Conservation (phyloP, 2,797 vertebrate species). For the Melanotaenia maccullochi region DNA sequence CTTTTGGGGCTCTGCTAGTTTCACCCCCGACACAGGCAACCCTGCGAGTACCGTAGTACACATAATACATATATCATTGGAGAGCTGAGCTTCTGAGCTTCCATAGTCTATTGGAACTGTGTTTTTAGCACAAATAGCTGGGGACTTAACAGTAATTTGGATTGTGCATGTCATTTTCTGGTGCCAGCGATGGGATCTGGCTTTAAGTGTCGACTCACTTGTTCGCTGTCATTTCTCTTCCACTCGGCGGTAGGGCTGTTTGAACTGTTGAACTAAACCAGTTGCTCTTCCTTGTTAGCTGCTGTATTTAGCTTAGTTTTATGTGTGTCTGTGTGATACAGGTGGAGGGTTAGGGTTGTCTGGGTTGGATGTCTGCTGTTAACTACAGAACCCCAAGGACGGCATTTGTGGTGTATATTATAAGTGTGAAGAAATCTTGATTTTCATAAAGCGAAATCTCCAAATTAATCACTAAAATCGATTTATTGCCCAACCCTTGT, state of each 20-base stretch:
- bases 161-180: no score
- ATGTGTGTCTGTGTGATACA: no score
- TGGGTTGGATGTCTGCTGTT: no score
- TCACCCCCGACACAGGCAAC: no score
- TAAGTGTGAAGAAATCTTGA: neutral
- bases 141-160: no score
- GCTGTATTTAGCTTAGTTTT: neutral
- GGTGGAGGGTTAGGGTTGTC: no score
- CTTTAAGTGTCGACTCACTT: neutral
- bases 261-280: neutral
- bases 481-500: neutral
- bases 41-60: no score
- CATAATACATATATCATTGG: neutral
- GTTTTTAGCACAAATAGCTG: neutral
- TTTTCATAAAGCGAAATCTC: neutral
- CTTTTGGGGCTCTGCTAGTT: no score
- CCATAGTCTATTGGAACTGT: neutral
- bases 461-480: neutral
- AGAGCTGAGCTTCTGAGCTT: neutral
- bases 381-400: no score
- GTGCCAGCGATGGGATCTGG: no score
- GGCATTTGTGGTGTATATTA: neutral
- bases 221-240: neutral
- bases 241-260: neutral
- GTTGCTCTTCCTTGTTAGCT: neutral